Percentiles rank a stretch among this genome's conserved stretches.
These are phyloP conservation scores for Luperina testacea DNA, from an alignment of 2,888 invertebrate genomes.

Conservation along the genomic window DNA sequence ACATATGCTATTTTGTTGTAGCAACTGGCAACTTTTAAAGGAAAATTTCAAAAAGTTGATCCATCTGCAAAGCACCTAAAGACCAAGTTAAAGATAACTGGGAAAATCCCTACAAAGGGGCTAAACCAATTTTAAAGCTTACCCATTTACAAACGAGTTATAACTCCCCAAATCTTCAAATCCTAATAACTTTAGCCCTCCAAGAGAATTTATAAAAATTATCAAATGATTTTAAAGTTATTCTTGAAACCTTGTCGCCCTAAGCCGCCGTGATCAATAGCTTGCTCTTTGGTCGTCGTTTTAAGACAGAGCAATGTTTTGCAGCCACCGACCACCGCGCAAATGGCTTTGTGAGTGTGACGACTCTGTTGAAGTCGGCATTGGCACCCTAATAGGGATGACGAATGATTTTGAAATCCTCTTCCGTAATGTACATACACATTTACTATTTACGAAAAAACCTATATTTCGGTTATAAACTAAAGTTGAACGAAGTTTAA, in stretches of 20 bases:
- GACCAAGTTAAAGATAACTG: background rate
- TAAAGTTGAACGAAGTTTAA: too few species aligned
- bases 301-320: too few species aligned
- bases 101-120: background rate
- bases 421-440: too few species aligned
- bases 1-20: too few species aligned
- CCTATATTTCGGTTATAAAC: too few species aligned
- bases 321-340: slow-evolving; percentile 7
- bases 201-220: background rate
- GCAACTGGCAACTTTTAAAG: too few species aligned
- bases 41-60: too few species aligned
- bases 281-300: slow-evolving; percentile 27
- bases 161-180: background rate
- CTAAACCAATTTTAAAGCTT: background rate
- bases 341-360: slow-evolving; percentile 10
- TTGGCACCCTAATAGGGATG: too few species aligned
- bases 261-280: slow-evolving; percentile 27
- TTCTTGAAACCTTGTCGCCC: slow-evolving; percentile 6
- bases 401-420: too few species aligned
- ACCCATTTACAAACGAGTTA: background rate
- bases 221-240: background rate
- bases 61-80: background rate
- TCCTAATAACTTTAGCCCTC: background rate
- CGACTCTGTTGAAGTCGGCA: background rate
- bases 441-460: too few species aligned